phyloP scores from a whole-genome alignment of 2,113 vertebrate genomes.

The Pseudopodoces humilis region DNA sequence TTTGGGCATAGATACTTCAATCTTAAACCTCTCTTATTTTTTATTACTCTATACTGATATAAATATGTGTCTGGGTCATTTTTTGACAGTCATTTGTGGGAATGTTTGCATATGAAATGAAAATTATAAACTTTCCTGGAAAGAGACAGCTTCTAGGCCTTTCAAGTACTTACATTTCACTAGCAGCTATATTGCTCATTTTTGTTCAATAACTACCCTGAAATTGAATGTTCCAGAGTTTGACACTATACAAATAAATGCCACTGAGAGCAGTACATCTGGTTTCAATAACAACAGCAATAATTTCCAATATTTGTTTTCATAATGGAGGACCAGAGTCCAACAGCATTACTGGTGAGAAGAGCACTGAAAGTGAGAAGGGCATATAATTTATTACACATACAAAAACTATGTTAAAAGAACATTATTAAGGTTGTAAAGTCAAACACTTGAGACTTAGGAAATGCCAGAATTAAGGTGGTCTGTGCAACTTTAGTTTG shows the following conservation, averaged over 20 bases:
- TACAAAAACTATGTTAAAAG: conserved; percentile 57
- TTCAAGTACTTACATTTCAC: conserved; percentile 15
- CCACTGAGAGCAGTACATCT: conserved; percentile 53
- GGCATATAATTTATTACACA: conserved; percentile 45
- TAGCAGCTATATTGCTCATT: conserved; percentile 7
- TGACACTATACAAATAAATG: conserved; percentile 62
- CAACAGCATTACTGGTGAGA: conserved; percentile 39
- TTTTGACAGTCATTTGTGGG: background rate
- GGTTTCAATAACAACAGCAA: conserved; percentile 66
- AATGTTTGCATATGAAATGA: background rate
- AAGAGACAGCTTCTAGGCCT: background rate
- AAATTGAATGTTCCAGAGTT: conserved; percentile 27
- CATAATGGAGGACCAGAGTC: background rate
- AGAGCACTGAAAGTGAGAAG: conserved; percentile 56
- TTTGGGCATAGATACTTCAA: background rate
- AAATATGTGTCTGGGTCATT: background rate
- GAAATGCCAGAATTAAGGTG: conserved; percentile 67
- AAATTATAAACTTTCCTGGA: conserved; percentile 15
- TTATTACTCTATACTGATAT: background rate
- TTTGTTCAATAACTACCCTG: conserved; percentile 15
- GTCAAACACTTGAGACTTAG: conserved; percentile 57
- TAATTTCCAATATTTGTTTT: conserved; percentile 69
- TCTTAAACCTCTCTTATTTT: background rate
- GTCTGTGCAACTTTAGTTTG: conserved; percentile 56
- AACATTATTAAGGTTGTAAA: conserved; percentile 64